Base-by-base conservation (phyloP, 1,140 invertebrate species). In the Drosophila bocki region DNA sequence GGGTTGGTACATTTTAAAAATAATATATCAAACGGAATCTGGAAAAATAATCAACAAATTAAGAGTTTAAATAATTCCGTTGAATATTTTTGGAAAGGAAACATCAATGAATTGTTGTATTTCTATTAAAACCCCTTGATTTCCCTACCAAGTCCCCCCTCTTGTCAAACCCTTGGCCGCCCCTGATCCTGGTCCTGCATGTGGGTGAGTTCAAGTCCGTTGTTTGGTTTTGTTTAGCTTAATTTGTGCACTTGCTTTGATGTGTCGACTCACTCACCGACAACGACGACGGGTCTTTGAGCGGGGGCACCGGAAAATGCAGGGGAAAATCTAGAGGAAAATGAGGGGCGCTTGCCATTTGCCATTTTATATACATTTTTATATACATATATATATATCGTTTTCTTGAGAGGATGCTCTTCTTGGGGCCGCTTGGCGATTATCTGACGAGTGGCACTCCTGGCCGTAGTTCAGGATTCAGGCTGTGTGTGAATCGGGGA, bases 171-270 rank as follows among this genome's bases (percentile, higher is more conserved):
- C 0, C 22, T 1, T 19, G 22, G 19, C 45, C 42, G 54, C 54
- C 45, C 37, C 70, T 72, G 67, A 33, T 33, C 9, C 29, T 11
- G 7, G 19, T 35, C 42, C 68, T 57, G 57, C 51, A 56, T 51
- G 37, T 37, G 57, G 39, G 56, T 76, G 78, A 47, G 48, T 53
- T 53, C 45, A 42, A 57, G 60, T 59, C 69, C 68, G 65, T 72
- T 84, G 81, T 85, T 80, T 77, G 72, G 82, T 85, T 87, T 83
- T 83, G 80, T 78, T 85, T 82, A 86, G 82, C 83, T 83, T 88
- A 87, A 87, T 87, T 87, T 87, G 83, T 75, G 74, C 84, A 84
- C 77, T 80, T 88, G 85, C 83, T 87, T 88, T 87, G 83, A 84
- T 84, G 82, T 84, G 82, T 85, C 62, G 82, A 83, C 80, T 83